Conservation (phyloP, 92 coral and sea anemone species). For the Hydrozoanthus gracilis region DNA sequence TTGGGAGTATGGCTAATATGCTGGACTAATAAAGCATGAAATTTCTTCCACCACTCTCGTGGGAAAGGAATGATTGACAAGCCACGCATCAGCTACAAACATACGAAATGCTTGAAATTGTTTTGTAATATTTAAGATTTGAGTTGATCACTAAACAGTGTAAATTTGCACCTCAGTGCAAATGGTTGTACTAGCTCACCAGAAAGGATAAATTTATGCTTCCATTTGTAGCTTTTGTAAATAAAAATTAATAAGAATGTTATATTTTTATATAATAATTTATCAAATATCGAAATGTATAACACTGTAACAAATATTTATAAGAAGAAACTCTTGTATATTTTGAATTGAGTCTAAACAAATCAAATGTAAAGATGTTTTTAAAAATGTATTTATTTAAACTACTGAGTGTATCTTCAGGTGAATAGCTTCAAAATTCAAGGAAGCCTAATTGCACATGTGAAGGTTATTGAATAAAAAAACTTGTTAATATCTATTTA, state of each 20-base stretch:
- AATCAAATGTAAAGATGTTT: too few species aligned
- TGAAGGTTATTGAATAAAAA: too few species aligned
- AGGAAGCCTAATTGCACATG: too few species aligned
- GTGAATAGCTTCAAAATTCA: too few species aligned
- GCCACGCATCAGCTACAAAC: conserved; percentile 38
- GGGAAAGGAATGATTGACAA: conserved; percentile 39
- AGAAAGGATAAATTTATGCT: too few species aligned
- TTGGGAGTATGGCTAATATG: conserved; percentile 33
- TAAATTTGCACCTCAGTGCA: neutral
- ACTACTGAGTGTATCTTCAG: too few species aligned
- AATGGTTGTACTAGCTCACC: too few species aligned
- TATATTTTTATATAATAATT: neutral
- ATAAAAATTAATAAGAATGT: neutral
- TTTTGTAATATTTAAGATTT: conserved; percentile 12
- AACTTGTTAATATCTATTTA: too few species aligned
- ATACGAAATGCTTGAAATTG: conserved; percentile 23
- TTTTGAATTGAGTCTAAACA: neutral
- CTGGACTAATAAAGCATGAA: conserved; percentile 40
- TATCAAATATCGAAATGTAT: neutral
- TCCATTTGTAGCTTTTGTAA: conserved; percentile 17
- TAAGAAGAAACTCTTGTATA: neutral
- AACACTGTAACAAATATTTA: conserved; percentile 26
- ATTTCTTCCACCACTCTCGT: conserved; percentile 49
- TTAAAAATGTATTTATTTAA: too few species aligned
- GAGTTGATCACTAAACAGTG: neutral